Conservation (phyloP, 2,113 vertebrate species). For the Odocoileus hemionus region DNA sequence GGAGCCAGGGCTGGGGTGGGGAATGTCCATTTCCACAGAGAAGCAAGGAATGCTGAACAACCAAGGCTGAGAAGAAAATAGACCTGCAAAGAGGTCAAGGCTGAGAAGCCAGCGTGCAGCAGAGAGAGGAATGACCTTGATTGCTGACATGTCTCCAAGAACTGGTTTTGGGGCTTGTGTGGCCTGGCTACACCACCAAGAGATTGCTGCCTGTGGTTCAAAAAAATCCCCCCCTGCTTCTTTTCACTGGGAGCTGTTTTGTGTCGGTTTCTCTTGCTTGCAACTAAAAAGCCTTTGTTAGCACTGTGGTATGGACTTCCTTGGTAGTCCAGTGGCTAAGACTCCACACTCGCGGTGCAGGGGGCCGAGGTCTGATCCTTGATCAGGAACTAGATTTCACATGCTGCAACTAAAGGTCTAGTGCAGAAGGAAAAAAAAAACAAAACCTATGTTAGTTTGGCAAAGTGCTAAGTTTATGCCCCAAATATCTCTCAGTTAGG, state of each 20-base stretch:
- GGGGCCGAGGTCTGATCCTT: neutral
- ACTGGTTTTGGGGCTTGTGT: neutral
- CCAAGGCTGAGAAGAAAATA: neutral
- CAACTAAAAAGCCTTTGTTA: neutral
- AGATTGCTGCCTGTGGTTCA: neutral
- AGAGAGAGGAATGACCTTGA: neutral
- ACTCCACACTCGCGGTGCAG: rapidly evolving
- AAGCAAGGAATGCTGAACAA: neutral
- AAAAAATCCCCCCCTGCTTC: neutral
- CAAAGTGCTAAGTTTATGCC: neutral
- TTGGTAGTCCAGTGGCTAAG: neutral
- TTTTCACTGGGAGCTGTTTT: neutral
- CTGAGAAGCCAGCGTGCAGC: neutral
- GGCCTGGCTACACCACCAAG: rapidly evolving
- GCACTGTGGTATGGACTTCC: neutral
- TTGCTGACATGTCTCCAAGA: neutral
- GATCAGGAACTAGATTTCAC: neutral
- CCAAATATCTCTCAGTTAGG: neutral
- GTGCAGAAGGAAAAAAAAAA: neutral
- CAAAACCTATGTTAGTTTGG: neutral
- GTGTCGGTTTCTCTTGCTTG: neutral
- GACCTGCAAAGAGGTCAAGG: neutral
- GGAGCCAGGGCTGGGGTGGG: neutral
- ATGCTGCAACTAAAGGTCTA: neutral
- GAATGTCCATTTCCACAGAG: neutral